Conservation (phyloP, 2,797 vertebrate genomes). For the Gephyroberyx darwinii region DNA sequence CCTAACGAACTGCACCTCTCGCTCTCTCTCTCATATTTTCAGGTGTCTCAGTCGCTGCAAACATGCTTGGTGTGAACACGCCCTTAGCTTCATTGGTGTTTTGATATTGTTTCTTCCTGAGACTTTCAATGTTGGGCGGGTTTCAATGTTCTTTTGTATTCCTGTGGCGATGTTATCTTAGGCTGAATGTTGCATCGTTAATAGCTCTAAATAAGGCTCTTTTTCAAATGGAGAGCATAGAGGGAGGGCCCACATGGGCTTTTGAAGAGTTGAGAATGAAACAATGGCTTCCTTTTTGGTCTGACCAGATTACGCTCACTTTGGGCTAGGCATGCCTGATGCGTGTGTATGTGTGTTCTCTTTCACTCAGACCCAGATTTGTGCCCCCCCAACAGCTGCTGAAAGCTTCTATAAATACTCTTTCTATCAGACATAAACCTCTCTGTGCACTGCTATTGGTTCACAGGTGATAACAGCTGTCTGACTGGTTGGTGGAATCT, state of each 20-base stretch:
- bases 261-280: conserved; percentile 16
- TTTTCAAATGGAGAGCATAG: conserved; percentile 5
- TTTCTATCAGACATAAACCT: conserved; percentile 36
- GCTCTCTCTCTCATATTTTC: too few species aligned
- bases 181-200: conserved; percentile 17
- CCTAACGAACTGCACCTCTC: too few species aligned
- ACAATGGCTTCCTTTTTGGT: conserved; percentile 31
- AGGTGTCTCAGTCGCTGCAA: too few species aligned
- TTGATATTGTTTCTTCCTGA: neutral
- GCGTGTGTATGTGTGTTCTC: conserved; percentile 12
- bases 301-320: conserved; percentile 27
- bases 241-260: neutral
- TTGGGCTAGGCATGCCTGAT: conserved; percentile 15
- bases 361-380: conserved; percentile 7
- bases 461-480: conserved; percentile 40
- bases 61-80: too few species aligned
- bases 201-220: conserved; percentile 10
- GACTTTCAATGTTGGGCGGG: neutral
- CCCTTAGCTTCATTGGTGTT: neutral
- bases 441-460: conserved; percentile 27
- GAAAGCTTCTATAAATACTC: conserved; percentile 68
- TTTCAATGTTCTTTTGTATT: conserved; percentile 9
- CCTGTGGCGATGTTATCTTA: conserved; percentile 19
- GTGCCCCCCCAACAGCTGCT: conserved; percentile 44
- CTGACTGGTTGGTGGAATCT: conserved; percentile 11